Evolutionary conservation across 2,888 invertebrate genomes (phyloP), one percentile per base, ranked within the genome.

Genomic region (Julus scandinavius): DNA sequence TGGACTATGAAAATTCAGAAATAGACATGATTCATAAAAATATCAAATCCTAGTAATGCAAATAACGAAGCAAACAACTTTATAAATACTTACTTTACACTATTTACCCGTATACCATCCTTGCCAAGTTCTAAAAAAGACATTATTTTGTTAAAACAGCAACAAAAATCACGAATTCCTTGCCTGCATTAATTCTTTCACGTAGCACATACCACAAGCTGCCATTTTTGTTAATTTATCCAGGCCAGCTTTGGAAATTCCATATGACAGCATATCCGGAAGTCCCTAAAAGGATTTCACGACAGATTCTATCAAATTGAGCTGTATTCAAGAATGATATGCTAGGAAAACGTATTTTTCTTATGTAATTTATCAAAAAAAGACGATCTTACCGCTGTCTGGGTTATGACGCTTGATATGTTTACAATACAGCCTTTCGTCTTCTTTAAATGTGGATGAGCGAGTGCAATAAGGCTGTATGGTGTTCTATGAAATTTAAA

Each of bases 221-320:
- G 83, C 83, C 83, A 83, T 83, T 83, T 83, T 38, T 4, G 83
- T 83, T 40, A 83, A 83, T 83, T 83, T 83, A 20, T 83, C 83
- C 38, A 83, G 29, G 20, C 38, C 83, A 17, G 83, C n/a, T 83
- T 83, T 83, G 38, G 83, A 83, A 5, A 83, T 38, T 5, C 20
- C 38, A 41, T 83, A 83, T 5, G 83, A 83, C 29, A 83, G 13
- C 83, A 83, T 83, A 83, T n/a, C 20, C 20, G 83, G 83, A 38
- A 83, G 13, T 13, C 83, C 83, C 83, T 83, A 17, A 40, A 83
- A 20, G 58, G 58, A 58, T 11, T 58, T 58, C 58, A 58, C 15
- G 15, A 29, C 29, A 29, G n/a, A n/a, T 29, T 29, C 29, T 29
- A 29, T 29, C 29, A 29, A 29, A 29, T 29, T 29, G 29, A 29